A percentile compares a stretch with the other conserved stretches of the same genome.
These are phyloP conservation scores for Chironex yamaguchii DNA, from an alignment of 30 jellyfish, hydroid and myxozoan species.

Conservation along the genomic window DNA sequence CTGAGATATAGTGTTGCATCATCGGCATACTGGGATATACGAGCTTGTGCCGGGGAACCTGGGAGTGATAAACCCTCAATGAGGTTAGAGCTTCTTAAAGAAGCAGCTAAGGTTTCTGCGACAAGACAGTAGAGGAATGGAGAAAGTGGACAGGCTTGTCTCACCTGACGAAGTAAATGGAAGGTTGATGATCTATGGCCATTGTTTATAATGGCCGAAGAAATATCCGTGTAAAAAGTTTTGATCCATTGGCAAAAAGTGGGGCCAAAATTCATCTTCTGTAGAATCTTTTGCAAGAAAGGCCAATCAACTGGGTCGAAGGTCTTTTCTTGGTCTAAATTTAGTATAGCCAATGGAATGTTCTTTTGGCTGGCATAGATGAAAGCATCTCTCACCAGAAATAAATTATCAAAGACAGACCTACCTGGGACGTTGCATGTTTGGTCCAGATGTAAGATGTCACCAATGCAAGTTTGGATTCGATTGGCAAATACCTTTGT, in stretches of 20 bases:
- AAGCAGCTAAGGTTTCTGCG: constrained; percentile 13
- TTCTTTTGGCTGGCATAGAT: constrained; percentile 2
- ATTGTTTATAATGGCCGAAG: constrained; percentile 2
- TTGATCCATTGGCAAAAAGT: not conserved
- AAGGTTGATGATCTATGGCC: constrained; percentile 9
- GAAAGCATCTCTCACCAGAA: constrained; percentile 23
- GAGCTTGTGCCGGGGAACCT: not conserved
- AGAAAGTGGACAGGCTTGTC: constrained; percentile 66
- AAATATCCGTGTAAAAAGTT: not conserved
- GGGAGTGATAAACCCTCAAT: constrained; percentile 33
- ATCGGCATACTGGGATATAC: constrained; percentile 41
- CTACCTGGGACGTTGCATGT: constrained; percentile 71
- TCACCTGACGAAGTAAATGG: not conserved
- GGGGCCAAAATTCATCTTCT: constrained; percentile 29
- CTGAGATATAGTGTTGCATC: constrained; percentile 23
- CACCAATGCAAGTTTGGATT: not conserved
- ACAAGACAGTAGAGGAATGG: constrained; percentile 15
- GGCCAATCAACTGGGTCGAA: constrained; percentile 70
- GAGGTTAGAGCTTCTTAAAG: not conserved
- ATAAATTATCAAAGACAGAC: constrained; percentile 27
- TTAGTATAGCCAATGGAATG: constrained; percentile 1
- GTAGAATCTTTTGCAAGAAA: constrained; percentile 19
- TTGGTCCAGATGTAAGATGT: constrained; percentile 28
- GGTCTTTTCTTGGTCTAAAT: constrained; percentile 65
- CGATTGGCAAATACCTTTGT: constrained; percentile 51